These are phyloP conservation scores for Limosa lapponica DNA, from an alignment of 2,797 vertebrate species.

Conservation along the genomic window DNA sequence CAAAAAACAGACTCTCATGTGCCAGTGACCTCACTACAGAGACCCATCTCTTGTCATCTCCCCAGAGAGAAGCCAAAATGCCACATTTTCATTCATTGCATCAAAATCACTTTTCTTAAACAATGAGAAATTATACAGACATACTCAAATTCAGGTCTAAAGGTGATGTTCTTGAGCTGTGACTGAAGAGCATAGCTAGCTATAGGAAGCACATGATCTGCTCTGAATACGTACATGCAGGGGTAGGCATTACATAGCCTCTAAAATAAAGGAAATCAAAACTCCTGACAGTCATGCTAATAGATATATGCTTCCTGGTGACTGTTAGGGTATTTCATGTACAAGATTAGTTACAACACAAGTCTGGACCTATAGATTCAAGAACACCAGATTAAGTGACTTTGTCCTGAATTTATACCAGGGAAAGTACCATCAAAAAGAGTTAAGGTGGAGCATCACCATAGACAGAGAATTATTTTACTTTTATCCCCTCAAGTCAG, in stretches of 20 bases:
- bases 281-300: not conserved
- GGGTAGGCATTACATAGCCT: not conserved
- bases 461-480: not conserved
- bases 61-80: not conserved
- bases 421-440: not conserved
- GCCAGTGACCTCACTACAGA: not conserved
- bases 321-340: not conserved
- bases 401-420: not conserved
- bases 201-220: not conserved
- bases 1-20: not conserved
- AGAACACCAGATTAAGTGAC: not conserved
- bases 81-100: conserved; percentile 9
- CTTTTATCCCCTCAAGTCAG: not conserved
- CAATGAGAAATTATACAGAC: not conserved
- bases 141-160: conserved; percentile 5
- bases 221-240: not conserved
- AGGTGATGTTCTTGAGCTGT: conserved; percentile 11
- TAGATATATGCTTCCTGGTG: not conserved
- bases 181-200: not conserved
- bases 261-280: not conserved
- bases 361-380: not conserved
- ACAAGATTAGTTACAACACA: not conserved
- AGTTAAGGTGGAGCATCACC: not conserved
- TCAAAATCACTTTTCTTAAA: conserved; percentile 6
- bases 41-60: not conserved